These are phyloP conservation scores for Oostethus manadensis DNA, from an alignment of 2,113 vertebrate species.

Conservation along the genomic window DNA sequence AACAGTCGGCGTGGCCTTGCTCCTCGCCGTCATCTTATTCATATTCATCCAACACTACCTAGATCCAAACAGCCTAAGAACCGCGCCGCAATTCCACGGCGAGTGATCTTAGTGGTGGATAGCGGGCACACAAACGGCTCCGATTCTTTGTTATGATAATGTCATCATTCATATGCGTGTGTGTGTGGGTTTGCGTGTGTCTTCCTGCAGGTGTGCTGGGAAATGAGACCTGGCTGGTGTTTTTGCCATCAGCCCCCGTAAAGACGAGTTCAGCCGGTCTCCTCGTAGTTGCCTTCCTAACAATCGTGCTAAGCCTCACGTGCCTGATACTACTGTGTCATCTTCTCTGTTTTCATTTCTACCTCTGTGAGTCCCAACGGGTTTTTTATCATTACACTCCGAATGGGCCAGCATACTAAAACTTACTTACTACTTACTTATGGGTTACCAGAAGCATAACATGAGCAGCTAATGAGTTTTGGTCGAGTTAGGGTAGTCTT, in stretches of 20 bases:
- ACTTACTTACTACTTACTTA: too few relatives aligned
- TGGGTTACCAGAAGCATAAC: too few relatives aligned
- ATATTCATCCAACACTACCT: slow-evolving; percentile 71
- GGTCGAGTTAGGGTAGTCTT: too few relatives aligned
- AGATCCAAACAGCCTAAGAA: slow-evolving; percentile 65
- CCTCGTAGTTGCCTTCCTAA: slow-evolving; percentile 51
- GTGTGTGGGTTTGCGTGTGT: neutral
- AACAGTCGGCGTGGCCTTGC: slow-evolving; percentile 48
- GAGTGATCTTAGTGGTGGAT: slow-evolving; percentile 20
- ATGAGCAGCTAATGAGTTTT: too few relatives aligned
- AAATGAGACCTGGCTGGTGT: slow-evolving; percentile 72
- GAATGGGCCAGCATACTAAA: neutral
- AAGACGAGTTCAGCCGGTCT: slow-evolving; percentile 56
- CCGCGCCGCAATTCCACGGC: slow-evolving; percentile 69
- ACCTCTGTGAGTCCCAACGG: slow-evolving; percentile 66
- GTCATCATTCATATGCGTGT: neutral
- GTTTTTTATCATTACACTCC: neutral
- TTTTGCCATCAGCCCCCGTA: slow-evolving; percentile 68
- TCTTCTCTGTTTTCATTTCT: slow-evolving; percentile 74
- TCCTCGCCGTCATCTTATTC: slow-evolving; percentile 61
- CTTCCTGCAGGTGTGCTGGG: slow-evolving; percentile 44
- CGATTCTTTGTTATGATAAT: neutral
- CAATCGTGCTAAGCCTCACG: slow-evolving; percentile 51
- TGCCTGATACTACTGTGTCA: slow-evolving; percentile 67
- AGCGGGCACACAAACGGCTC: neutral